Percentiles rank a stretch among this genome's conserved stretches.
Conservation (phyloP, 2,113 vertebrate genomes). For the Indri indri region DNA sequence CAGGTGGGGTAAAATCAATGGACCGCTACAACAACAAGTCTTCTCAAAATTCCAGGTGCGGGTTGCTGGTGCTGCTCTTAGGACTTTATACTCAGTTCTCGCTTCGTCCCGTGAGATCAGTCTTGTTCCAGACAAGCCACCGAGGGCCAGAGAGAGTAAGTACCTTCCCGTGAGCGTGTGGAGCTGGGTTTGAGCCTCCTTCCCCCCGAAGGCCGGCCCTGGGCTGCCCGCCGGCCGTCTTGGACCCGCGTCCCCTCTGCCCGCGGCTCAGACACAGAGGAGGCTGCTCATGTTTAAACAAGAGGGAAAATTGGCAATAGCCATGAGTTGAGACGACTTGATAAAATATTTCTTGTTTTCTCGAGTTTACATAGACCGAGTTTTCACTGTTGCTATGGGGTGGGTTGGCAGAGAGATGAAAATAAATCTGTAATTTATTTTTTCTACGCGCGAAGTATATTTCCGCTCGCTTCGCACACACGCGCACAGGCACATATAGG, state of each 20-base stretch:
- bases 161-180: neutral
- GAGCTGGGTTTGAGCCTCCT: neutral
- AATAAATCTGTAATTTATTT: slow-evolving; percentile 76
- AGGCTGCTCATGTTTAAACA: slow-evolving; percentile 19
- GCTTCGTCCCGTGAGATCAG: neutral
- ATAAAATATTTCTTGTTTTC: slow-evolving; percentile 81
- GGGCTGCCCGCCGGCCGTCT: neutral
- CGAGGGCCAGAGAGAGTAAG: neutral
- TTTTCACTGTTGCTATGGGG: slow-evolving; percentile 79
- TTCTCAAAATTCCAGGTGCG: neutral
- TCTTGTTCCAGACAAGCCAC: neutral
- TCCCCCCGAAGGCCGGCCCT: neutral
- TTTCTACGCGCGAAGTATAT: slow-evolving; percentile 63
- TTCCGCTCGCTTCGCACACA: slow-evolving; percentile 57
- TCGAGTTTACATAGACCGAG: slow-evolving; percentile 74
- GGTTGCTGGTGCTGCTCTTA: too few species aligned
- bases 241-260: neutral
- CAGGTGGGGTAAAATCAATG: neutral
- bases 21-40: neutral
- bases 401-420: slow-evolving; percentile 77
- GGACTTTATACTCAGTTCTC: neutral
- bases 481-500: neutral
- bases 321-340: slow-evolving; percentile 22
- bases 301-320: neutral
- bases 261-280: neutral